Evolutionary conservation across 37 sponge, comb jelly and placozoan species (phyloP), one percentile per base, ranked within the genome.

Genomic region (Chondrosia reniformis): DNA sequence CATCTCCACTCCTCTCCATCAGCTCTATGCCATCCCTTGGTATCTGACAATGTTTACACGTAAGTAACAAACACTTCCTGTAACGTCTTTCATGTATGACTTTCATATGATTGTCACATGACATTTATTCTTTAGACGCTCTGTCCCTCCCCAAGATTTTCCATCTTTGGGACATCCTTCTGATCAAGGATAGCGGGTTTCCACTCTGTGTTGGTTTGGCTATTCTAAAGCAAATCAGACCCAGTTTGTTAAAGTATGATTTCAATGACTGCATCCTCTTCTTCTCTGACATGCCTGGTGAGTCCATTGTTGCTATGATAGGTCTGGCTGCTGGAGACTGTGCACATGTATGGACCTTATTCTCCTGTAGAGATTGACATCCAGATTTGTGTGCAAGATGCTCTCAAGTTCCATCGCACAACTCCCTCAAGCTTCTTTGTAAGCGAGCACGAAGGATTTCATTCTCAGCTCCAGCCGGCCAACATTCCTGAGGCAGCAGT

Each of bases 1-100:
- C n/a, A n/a, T 8, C 30, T 55, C 42, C 19, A 19, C 19, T 79
- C n/a, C 34, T 57, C 41, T 0, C 17, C 33, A 84, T 17, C 79
- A 97, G 92, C 94, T 98, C 54, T 98, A 95, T 64, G 99, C 99
- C 45, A 98, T 98, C 22, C 99, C 99, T 0, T 98, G 99, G 99
- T 98, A 91, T 76, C 82, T 98, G 55, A 98, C 99, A 10, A 93
- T 98, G 92, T 98, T 92, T 81, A 98, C 99, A 52, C 99, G 95
- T 94, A 71, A 82, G 95, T 84, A 43, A 33, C 25, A 21, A 24
- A 40, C 9, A 8, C 38, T 19, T 17, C 28, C 28, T 40, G 75
- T 44, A 5, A 28, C 15, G 10, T 22, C 4, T 28, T 69, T 15
- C 7, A 10, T 42, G 19, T 25, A 5, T 43, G 24, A 74, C 31